These are phyloP conservation scores for Lytechinus variegatus DNA, from an alignment of 35 echinoderm and acorn worm species.

Conservation along the genomic window DNA sequence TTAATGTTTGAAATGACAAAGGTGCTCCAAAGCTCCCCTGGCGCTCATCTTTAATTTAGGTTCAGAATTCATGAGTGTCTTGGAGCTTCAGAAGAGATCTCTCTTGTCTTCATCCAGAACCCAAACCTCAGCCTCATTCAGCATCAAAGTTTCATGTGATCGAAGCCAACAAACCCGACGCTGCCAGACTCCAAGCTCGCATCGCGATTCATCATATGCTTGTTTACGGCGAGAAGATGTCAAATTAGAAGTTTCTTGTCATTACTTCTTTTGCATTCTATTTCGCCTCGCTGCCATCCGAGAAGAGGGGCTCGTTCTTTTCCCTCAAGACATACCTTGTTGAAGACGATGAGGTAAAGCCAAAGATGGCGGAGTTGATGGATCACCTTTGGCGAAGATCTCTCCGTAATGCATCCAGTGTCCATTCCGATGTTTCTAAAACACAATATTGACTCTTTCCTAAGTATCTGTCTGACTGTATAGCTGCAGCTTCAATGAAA, in stretches of 20 bases:
- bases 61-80: background rate
- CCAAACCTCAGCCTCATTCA: background rate
- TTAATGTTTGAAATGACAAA: background rate
- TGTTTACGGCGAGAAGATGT: conserved; percentile 9
- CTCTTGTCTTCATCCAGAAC: too few species aligned
- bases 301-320: background rate
- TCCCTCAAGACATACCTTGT: background rate
- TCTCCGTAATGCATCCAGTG: background rate
- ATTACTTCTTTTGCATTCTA: background rate
- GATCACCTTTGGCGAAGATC: background rate
- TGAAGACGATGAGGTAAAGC: background rate
- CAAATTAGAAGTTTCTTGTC: background rate
- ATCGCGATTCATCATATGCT: background rate
- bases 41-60: background rate
- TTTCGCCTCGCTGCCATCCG: background rate
- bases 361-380: background rate
- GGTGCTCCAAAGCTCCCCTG: background rate
- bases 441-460: background rate
- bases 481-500: background rate
- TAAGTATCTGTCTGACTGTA: background rate
- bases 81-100: background rate
- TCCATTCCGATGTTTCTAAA: background rate
- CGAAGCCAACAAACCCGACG: background rate
- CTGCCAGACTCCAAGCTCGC: background rate
- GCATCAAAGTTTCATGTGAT: background rate